Conservation (phyloP, 2,888 invertebrate species). For the Dasysyrphus albostriatus region DNA sequence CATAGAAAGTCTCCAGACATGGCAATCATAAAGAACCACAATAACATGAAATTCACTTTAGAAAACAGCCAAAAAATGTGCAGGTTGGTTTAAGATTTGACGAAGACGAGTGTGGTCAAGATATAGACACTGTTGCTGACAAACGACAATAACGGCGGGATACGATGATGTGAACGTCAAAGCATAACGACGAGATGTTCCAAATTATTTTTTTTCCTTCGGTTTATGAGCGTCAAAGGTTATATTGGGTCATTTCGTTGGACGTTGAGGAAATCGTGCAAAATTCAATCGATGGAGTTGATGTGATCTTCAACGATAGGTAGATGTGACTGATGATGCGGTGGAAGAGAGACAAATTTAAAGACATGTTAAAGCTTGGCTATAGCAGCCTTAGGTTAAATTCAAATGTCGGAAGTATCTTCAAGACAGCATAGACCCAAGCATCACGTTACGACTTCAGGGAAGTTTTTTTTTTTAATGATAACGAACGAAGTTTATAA, state of each 20-base stretch:
- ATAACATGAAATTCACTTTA: conserved; percentile 43
- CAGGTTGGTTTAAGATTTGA: conserved; percentile 43
- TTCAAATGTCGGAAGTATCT: conserved; percentile 53
- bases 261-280: conserved; percentile 60
- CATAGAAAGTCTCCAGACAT: conserved; percentile 48
- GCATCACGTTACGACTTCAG: neutral
- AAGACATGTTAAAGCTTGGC: neutral
- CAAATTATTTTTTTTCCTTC: conserved; percentile 27
- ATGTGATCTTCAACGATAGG: conserved; percentile 38
- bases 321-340: conserved; percentile 62
- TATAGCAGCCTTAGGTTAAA: neutral
- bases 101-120: conserved; percentile 69
- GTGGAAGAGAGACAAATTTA: neutral
- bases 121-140: conserved; percentile 7
- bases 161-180: conserved; percentile 29
- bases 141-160: neutral
- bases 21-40: conserved; percentile 54
- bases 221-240: conserved; percentile 73
- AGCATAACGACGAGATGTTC: conserved; percentile 17
- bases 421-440: conserved; percentile 40
- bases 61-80: neutral
- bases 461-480: neutral
- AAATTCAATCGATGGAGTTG: conserved; percentile 46
- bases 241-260: conserved; percentile 35
- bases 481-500: neutral